Evolutionary conservation across 2,797 vertebrate genomes (phyloP).

Genomic region (Knipowitschia caucasica): DNA sequence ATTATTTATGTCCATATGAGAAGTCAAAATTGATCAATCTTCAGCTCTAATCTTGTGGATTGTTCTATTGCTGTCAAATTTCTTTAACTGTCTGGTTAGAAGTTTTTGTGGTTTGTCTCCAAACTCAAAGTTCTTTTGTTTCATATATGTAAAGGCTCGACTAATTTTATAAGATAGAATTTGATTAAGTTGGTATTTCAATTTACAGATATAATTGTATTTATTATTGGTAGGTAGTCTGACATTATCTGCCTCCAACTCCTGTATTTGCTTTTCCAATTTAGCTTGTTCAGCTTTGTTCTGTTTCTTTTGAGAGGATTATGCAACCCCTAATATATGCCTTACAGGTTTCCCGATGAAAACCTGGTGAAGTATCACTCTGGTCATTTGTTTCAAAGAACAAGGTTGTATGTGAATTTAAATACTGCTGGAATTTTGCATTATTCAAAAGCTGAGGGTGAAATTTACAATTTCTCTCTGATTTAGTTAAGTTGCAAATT

Average conservation of each 20-base stretch:
- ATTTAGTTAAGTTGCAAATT: not conserved
- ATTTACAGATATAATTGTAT: not conserved
- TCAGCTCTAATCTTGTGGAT: no score
- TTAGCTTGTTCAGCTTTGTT: not conserved
- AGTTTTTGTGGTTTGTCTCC: not conserved
- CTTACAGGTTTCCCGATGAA: not conserved
- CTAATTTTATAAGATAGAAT: not conserved
- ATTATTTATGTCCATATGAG: not conserved
- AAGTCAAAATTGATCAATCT: no score
- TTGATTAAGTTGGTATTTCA: not conserved
- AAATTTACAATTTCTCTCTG: not conserved
- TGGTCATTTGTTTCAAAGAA: not conserved
- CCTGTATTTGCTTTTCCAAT: not conserved
- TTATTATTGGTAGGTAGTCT: not conserved
- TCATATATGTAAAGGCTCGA: not conserved
- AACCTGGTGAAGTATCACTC: not conserved
- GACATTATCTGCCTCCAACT: not conserved
- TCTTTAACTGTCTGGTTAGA: no score
- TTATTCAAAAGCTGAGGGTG: not conserved
- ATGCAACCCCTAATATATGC: not conserved
- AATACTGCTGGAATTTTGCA: not conserved
- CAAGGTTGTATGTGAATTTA: not conserved
- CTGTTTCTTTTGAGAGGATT: not conserved
- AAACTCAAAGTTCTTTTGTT: not conserved
- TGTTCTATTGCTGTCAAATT: no score